Evolutionary conservation across 2,113 vertebrate genomes (phyloP), one percentile per base, ranked within the genome.

Genomic region (Campylomormyrus numenius): DNA sequence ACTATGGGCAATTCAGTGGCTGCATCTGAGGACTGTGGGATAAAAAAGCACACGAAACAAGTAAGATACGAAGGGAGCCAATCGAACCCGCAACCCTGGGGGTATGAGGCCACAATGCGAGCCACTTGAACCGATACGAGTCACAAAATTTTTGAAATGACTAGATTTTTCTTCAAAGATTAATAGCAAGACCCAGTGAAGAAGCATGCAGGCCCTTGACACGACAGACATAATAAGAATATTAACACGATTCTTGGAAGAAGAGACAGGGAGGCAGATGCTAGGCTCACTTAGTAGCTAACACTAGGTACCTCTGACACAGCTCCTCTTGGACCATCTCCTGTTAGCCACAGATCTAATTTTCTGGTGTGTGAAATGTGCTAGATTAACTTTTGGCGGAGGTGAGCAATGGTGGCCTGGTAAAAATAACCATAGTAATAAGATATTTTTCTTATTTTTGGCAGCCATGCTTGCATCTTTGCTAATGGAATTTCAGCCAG

Each of bases 361-460:
- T 86, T 86, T 86, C 48, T 86, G 84, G 84, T 50, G 15, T 46
- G 45, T 50, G 84, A 49, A 48, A 48, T 86, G 45, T 48, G 45
- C n/a, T 49, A 50, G 84, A 27, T 27, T 49, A 86, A 86, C 24
- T 49, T 80, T 80, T 80, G 35, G 74, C 31, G 35, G 35, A 80
- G 74, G 74, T 42, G 74, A 80, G 74, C n/a, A 2, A 80, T 7
- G 31, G 31, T 42, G 74, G 74, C 1, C 31, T 39, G 74, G 74
- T 80, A 80, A 80, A 80, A 80, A 80, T 80, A 80, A 42, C 35
- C n/a, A 49, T 31, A 50, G 84, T n/a, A 86, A 86, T 27, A 86
- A 50, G 84, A 86, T 27, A 50, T 49, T 86, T 17, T 49, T 86
- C 84, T 49, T 49, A 50, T 86, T 86, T 86, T 50, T 42, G 35